These are phyloP conservation scores for Phymatocera aterrima DNA, from an alignment of 2,888 invertebrate species.

Conservation along the genomic window DNA sequence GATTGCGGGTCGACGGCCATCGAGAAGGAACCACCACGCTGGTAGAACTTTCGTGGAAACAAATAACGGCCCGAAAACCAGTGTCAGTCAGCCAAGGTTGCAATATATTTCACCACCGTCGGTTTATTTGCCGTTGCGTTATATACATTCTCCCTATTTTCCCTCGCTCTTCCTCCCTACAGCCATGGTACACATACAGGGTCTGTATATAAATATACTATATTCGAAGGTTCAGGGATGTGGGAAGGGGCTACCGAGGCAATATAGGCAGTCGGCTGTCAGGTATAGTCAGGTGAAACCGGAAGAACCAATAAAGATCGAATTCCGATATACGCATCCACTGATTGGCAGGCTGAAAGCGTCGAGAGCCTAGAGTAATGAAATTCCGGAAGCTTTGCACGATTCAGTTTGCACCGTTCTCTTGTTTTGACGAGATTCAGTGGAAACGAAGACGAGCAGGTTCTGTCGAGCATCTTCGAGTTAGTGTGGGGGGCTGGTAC, in stretches of 20 bases:
- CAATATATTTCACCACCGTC: slow-evolving; percentile 27
- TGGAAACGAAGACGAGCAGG: background rate
- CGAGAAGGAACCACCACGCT: background rate
- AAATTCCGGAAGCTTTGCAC: slow-evolving; percentile 58
- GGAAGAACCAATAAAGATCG: slow-evolving; percentile 60
- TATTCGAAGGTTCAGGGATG: background rate
- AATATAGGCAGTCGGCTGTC: slow-evolving; percentile 38
- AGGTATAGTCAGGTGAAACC: slow-evolving; percentile 35
- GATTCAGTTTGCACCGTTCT: slow-evolving; percentile 3
- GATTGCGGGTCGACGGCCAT: background rate
- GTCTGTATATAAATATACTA: slow-evolving; percentile 6
- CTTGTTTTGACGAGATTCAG: slow-evolving; percentile 34
- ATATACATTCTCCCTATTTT: background rate
- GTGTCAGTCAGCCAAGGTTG: slow-evolving; percentile 32
- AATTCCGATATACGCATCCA: slow-evolving; percentile 63
- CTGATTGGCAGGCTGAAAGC: slow-evolving; percentile 58
- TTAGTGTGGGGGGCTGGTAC: background rate
- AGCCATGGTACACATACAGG: background rate
- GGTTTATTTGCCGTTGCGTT: background rate
- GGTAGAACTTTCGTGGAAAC: slow-evolving; percentile 11
- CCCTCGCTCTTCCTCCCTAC: no score
- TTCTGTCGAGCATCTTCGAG: background rate
- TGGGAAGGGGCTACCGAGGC: background rate
- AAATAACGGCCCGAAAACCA: slow-evolving; percentile 39
- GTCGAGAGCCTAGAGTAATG: slow-evolving; percentile 54